Evolutionary conservation across 30 jellyfish, hydroid and myxozoan genomes (phyloP).

Genomic region (Aurelia aurita complex sp. Pacific): DNA sequence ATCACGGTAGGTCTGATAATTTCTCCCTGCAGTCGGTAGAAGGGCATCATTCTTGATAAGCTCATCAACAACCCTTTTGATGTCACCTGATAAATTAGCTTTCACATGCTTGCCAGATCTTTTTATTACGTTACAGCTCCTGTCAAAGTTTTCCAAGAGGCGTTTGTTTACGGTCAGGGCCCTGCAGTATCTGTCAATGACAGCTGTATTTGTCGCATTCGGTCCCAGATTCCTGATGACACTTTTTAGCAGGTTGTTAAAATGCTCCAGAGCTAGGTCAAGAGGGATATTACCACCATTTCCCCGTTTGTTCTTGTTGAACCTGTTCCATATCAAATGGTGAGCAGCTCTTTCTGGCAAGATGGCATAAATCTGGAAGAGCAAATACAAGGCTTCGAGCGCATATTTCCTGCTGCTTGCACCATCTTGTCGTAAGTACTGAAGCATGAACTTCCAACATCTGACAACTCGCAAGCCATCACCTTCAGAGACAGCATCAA

Average conservation of each 20-base stretch:
- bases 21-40: conserved; percentile 23
- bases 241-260: no score
- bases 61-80: conserved; percentile 33
- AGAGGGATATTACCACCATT: conserved; percentile 43
- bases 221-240: conserved; percentile 21
- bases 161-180: conserved; percentile 47
- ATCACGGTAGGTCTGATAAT: conserved; percentile 18
- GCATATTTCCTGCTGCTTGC: no score
- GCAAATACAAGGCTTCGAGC: no score
- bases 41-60: conserved; percentile 21
- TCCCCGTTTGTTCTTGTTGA: conserved; percentile 16
- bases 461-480: no score
- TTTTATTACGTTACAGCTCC: conserved; percentile 6
- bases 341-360: no score
- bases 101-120: conserved; percentile 50
- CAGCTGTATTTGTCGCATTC: conserved; percentile 40
- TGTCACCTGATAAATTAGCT: conserved; percentile 23
- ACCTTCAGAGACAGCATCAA: no score
- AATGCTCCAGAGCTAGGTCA: no score
- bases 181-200: conserved; percentile 39
- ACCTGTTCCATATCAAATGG: no score
- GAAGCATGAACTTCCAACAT: no score
- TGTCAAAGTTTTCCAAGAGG: conserved; percentile 49
- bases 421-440: no score
- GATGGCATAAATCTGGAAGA: no score